Conservation (phyloP, 2,113 vertebrate genomes). For the Isurus oxyrinchus region DNA sequence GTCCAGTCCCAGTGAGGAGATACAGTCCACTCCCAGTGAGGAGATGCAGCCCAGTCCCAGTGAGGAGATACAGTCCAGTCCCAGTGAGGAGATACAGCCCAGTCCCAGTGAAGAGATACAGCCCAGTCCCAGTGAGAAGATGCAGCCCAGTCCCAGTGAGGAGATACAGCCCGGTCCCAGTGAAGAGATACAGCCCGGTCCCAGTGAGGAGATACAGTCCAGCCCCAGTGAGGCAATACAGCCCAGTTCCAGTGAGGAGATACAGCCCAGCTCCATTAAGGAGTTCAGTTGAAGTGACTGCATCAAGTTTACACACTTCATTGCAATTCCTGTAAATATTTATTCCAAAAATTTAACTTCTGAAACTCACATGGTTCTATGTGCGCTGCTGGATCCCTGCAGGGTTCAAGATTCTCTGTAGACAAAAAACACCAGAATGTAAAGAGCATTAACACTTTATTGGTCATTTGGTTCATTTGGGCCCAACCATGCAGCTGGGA, state of each 20-base stretch:
- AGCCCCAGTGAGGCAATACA: too few species aligned
- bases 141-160: too few species aligned
- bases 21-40: too few species aligned
- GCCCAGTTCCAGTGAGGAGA: background rate
- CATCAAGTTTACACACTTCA: too few species aligned
- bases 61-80: too few species aligned
- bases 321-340: background rate
- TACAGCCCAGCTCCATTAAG: too few species aligned
- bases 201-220: too few species aligned
- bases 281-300: background rate
- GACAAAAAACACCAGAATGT: background rate
- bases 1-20: too few species aligned
- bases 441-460: background rate
- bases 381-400: background rate
- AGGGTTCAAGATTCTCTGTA: slow-evolving; percentile 15
- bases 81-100: too few species aligned
- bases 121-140: too few species aligned
- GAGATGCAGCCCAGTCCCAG: too few species aligned
- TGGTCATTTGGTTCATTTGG: background rate
- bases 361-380: background rate
- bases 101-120: too few species aligned
- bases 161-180: background rate
- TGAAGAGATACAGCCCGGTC: background rate
- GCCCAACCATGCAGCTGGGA: background rate
- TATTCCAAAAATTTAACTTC: background rate